Evolutionary conservation across 2,797 vertebrate genomes (phyloP), one percentile per base, ranked within the genome.

Genomic region (Enteromius unitaeniatus): DNA sequence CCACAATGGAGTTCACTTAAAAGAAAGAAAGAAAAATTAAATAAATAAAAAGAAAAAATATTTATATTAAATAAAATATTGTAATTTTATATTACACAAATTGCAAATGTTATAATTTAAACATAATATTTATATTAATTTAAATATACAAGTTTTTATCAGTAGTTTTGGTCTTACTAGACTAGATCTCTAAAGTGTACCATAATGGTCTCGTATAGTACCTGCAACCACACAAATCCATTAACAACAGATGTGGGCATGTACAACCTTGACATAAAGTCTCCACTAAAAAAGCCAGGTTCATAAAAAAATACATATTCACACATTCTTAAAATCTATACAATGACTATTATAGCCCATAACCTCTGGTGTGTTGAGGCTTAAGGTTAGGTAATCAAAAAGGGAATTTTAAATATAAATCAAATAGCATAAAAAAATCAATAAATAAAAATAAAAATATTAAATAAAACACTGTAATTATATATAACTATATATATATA

Each of bases 301-400:
- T n/a, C n/a, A 28, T 28, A 68, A 70, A 84, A 83, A 58, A 40
- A 65, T 21, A 69, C 34, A 37, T 37, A 37, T 37, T 37, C 34
- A 6, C 34, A 40, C 7, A 40, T 40, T 40, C 40, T 42, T 42
- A 42, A 42, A 42, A 42, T 42, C 40, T 42, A 42, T 42, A 42
- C 40, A 9, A 40, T 42, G 40, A 42, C 40, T 42, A 10, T 42
- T 10, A 42, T 10, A 42, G 40, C 40, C 40, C 40, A 42, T 42
- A 42, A 42, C 40, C 9, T 42, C 1, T 42, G 40, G 40, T 1
- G 8, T 42, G 40, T 42, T 42, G 40, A 42, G 9, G 40, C 40
- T 10, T 10, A 42, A 42, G 40, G 40, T 42, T 42, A 42, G 40
- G 40, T 42, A 10, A 42, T 42, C 40, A 42, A 42, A 42, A 42